Base-by-base conservation (phyloP, 2,888 invertebrate genomes). In the Entomobrya multifasciata region DNA sequence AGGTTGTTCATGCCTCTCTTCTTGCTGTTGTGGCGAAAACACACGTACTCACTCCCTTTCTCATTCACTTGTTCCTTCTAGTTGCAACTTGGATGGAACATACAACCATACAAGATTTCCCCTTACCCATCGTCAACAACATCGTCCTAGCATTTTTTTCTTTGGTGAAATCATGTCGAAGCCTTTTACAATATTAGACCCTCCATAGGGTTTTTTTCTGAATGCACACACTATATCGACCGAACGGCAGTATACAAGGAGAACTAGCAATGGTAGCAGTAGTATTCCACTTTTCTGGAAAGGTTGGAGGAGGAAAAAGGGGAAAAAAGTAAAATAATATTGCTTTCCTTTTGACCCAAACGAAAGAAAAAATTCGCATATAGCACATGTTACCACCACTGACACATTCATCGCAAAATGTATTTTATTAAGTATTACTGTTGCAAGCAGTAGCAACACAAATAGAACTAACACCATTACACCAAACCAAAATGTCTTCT, bases 361-460 rank as follows among this genome's bases (percentile, higher is more conserved):
- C 22, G 27, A 82, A 44, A 47, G 74, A 80, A 65, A 79, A 89
- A 44, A 87, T 87, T 89, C 76, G 77, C 88, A 84, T 86, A 88
- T 86, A 83, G 88, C 84, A 85, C 79, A 83, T 78, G 78, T 82
- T 74, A 62, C 86, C 62, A 36, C 27, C 65, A 76, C 60, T 47
- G 60, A 62, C 57, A 79, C 55, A 57, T 65, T 52, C 44, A 67
- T 78, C 47, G 62, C 41, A 22, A 4, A 67, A 41, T 44, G 44
- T 44, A 67, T 44, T 67, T 67, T n/a, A n/a, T n/a, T 36, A 36
- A 67, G 65, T 44, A 44, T 15, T n/a, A 49, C n/a, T 13, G 36
- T 62, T 62, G 13, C 62, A 10, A n/a, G 52, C 52, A 62, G 10
- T 76, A n/a, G 47, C 67, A 55, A 30, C 65, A 83, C 57, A 83